A percentile compares a stretch with the other conserved stretches of the same genome.
Conservation (phyloP, 2,797 vertebrate genomes). For the Sorex maritimensis region DNA sequence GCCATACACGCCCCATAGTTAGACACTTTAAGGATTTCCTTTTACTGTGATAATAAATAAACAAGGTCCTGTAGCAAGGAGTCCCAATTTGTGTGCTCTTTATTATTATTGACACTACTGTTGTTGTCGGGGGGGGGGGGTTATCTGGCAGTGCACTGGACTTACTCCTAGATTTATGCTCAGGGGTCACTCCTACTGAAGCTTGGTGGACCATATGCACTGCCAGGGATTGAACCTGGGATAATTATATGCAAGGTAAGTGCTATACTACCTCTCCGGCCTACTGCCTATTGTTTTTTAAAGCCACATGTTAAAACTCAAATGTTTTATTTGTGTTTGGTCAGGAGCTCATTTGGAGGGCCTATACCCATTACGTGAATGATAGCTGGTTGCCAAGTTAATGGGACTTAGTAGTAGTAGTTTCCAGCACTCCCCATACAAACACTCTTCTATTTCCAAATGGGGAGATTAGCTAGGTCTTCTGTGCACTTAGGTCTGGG, state of each 20-base stretch:
- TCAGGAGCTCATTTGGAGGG: not conserved
- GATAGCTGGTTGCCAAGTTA: no score
- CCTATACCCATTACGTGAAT: not conserved
- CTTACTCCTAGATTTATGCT: not conserved
- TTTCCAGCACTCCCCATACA: not conserved
- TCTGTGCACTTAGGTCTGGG: conserved; percentile 3
- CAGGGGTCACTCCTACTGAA: no score
- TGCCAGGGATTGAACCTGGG: not conserved
- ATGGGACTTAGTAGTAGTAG: no score
- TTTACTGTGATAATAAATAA: not conserved
- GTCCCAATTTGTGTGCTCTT: not conserved
- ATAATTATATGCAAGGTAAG: not conserved
- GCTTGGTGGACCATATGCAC: no score
- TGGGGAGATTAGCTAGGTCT: conserved; percentile 3
- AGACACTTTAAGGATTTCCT: not conserved
- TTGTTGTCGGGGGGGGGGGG: no score
- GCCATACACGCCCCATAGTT: no score
- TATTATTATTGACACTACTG: not conserved
- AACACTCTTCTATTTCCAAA: not conserved
- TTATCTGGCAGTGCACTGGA: no score
- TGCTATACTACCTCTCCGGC: not conserved
- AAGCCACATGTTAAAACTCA: conserved; percentile 52
- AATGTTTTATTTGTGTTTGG: not conserved
- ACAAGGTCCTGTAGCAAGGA: accelerated
- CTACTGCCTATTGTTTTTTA: not conserved